A percentile compares a stretch with the other conserved stretches of the same genome.
Conservation (phyloP, 2,113 vertebrate genomes). For the Ctenomys sociabilis region DNA sequence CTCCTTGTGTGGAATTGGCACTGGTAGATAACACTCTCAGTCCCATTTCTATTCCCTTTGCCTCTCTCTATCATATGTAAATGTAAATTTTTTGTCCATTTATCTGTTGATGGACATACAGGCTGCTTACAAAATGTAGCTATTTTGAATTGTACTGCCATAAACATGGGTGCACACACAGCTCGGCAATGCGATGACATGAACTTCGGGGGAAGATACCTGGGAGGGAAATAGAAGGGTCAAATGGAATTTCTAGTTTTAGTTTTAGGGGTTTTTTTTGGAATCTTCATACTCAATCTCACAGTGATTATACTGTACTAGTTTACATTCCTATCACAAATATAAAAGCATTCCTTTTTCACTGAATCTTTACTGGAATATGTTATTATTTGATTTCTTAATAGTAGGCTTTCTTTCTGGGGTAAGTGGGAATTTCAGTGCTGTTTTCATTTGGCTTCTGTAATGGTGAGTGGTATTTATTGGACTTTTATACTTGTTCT, state of each 20-base stretch:
- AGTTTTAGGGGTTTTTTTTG: neutral
- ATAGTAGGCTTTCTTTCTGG: neutral
- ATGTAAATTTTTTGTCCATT: neutral
- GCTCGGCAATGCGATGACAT: neutral
- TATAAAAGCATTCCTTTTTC: neutral
- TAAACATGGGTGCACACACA: neutral
- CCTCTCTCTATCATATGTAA: neutral
- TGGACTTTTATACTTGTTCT: neutral
- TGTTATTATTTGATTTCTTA: neutral
- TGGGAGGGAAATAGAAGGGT: neutral
- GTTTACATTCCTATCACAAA: neutral
- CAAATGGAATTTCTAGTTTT: neutral
- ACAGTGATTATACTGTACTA: neutral
- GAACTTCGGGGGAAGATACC: neutral
- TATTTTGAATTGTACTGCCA: neutral
- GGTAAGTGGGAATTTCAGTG: neutral
- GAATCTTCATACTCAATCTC: neutral
- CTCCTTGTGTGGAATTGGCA: neutral
- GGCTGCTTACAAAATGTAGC: neutral
- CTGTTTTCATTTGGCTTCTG: neutral
- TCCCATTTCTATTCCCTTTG: neutral
- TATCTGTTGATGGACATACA: neutral
- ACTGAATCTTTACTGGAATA: neutral
- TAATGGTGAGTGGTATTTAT: neutral
- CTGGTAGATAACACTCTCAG: neutral